phyloP scores from a whole-genome alignment of 2,113 vertebrate genomes.

The Perca schrenkii region DNA sequence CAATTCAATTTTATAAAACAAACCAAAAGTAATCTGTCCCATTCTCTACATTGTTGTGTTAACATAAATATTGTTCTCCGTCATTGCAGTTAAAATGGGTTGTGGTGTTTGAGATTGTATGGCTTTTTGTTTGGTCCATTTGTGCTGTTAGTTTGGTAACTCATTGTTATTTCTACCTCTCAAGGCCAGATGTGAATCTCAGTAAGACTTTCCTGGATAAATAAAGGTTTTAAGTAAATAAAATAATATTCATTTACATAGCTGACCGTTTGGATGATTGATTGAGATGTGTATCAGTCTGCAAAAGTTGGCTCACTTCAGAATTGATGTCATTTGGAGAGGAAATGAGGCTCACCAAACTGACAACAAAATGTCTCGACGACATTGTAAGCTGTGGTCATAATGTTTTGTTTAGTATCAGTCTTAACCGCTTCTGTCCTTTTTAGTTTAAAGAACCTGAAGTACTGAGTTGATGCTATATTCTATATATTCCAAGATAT shows the following conservation, averaged over 20 bases:
- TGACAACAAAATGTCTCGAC: background rate
- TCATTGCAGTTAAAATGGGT: background rate
- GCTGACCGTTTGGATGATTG: background rate
- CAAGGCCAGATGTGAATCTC: background rate
- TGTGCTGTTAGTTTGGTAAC: background rate
- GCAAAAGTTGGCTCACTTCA: background rate
- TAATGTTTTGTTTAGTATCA: background rate
- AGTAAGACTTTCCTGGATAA: too few relatives aligned
- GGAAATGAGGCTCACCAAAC: background rate
- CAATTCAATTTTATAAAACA: background rate
- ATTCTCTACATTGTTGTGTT: background rate
- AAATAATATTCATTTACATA: background rate
- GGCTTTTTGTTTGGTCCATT: background rate
- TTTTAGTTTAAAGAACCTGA: background rate
- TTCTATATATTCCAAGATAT: background rate
- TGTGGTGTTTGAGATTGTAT: background rate
- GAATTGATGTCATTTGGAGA: background rate
- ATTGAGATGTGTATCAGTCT: background rate
- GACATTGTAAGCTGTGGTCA: background rate
- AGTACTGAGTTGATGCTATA: conserved; percentile 21
- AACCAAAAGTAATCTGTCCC: background rate
- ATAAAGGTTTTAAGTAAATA: background rate
- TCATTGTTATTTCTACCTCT: background rate
- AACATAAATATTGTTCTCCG: background rate
- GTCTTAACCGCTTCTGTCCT: background rate